These are phyloP conservation scores for Salarias fasciatus DNA, from an alignment of 2,797 vertebrate genomes.

Conservation along the genomic window DNA sequence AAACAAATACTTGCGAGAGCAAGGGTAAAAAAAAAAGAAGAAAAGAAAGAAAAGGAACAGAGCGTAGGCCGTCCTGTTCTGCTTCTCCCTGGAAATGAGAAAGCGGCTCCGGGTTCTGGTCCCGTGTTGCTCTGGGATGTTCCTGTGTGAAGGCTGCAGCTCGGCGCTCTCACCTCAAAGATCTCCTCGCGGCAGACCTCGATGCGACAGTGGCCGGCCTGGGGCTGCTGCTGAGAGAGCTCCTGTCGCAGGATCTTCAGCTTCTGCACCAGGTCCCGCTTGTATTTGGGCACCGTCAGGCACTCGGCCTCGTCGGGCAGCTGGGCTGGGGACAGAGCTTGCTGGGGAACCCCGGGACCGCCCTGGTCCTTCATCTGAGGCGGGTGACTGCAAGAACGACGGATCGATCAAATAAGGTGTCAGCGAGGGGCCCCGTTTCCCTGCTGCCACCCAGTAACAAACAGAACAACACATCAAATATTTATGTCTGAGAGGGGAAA, in stretches of 20 bases:
- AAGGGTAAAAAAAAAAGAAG: conserved; percentile 44
- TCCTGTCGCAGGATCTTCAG: conserved; percentile 96
- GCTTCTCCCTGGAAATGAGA: conserved; percentile 63
- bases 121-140: conserved; percentile 32
- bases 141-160: conserved; percentile 38
- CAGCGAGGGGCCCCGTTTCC: no score
- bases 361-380: conserved; percentile 87
- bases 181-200: conserved; percentile 99
- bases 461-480: background rate
- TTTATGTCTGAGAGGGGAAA: background rate
- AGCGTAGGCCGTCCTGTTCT: conserved; percentile 49
- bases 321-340: conserved; percentile 87
- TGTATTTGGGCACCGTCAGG: conserved; percentile 94
- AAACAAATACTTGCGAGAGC: conserved; percentile 70
- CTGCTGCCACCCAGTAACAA: no score
- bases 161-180: conserved; percentile 89
- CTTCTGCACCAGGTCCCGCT: conserved; percentile 97
- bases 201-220: conserved; percentile 97
- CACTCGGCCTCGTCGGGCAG: conserved; percentile 93
- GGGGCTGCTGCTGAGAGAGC: conserved; percentile 96
- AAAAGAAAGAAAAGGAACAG: conserved; percentile 36
- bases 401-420: no score
- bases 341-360: conserved; percentile 81
- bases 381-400: conserved; percentile 85
- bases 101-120: conserved; percentile 57